Evolutionary conservation across 2,113 vertebrate species (phyloP), one percentile per base, ranked within the genome.

Genomic region (Rallus limicola): DNA sequence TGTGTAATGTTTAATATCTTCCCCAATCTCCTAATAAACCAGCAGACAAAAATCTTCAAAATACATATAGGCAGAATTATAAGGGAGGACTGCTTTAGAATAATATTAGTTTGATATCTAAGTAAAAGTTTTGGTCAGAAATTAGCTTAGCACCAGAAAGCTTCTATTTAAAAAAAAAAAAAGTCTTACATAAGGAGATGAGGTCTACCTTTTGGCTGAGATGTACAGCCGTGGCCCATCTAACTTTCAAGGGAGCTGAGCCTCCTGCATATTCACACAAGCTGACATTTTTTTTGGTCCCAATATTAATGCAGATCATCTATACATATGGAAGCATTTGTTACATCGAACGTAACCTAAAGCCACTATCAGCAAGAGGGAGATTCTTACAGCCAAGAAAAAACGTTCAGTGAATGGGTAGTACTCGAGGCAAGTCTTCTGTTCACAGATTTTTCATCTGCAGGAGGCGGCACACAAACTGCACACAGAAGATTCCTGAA

Each of bases 401-500:
- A 64, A 31, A 16, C 40, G 40, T 19, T 34, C 31, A 59, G 48
- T 62, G 59, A 94, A 71, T 5, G 46, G n/a, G 16, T 16, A 59
- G 16, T 16, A 59, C 60, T 64, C 76, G 50, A 71, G 85, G 79
- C 69, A 95, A 95, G 48, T 4, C 63, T 44, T 13, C 80, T 24
- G 42, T 6, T 85, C 55, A 33, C 23, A 5, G 24, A 8, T 40
- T 59, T 81, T 79, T n/a, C 65, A 75, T 94, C 90, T 46, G 80
- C 83, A 95, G 80, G 52, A 97, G 88, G 76, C 34, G 23, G 91
- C 59, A 74, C 52, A 46, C 48, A 40, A 93, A 88, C 65, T 21
- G 62, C 81, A 82, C 1, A 1, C 56, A 92, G 91, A 95, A 97
- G 78, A 91, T 96, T 94, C 94, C 3, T 95, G 95, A 95, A 94